Percentiles rank a stretch among this genome's conserved stretches.
Conservation (phyloP, 35 echinoderm and acorn worm genomes). For the Acanthaster planci region DNA sequence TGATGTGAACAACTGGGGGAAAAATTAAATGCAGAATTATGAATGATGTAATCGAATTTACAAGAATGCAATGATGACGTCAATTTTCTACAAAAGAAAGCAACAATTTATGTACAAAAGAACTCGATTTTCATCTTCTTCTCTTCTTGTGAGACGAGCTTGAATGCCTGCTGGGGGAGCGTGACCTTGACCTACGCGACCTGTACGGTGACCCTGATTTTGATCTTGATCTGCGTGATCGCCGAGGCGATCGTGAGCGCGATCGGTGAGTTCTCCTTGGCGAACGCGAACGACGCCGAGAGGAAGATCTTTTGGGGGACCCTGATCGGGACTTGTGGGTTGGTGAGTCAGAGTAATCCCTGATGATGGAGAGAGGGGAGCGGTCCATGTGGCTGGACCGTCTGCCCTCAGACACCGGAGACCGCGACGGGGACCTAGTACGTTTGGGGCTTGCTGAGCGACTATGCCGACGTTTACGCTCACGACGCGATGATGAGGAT, state of each 20-base stretch:
- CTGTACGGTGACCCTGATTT: conserved; percentile 40
- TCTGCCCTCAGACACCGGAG: conserved; percentile 50
- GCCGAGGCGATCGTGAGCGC: conserved; percentile 59
- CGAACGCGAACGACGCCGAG: conserved; percentile 34
- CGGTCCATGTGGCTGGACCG: conserved; percentile 40
- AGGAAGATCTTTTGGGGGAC: conserved; percentile 65
- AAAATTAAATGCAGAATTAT: too few species aligned
- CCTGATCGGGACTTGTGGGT: conserved; percentile 61
- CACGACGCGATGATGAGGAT: conserved; percentile 46
- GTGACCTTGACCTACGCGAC: conserved; percentile 62
- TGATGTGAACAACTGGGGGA: too few species aligned
- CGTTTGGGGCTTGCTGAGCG: conserved; percentile 40
- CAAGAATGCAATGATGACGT: too few species aligned
- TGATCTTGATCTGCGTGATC: conserved; percentile 47
- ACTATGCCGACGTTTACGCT: conserved; percentile 46
- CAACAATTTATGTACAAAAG: not conserved
- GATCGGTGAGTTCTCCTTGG: conserved; percentile 69
- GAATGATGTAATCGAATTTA: too few species aligned
- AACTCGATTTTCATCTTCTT: conserved; percentile 1
- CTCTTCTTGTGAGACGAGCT: conserved; percentile 43
- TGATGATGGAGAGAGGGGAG: conserved; percentile 64
- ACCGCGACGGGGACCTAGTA: conserved; percentile 59
- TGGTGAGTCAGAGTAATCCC: conserved; percentile 74
- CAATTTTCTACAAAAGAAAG: not conserved
- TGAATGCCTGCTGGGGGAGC: conserved; percentile 72